Evolutionary conservation across 2,888 invertebrate species (phyloP).

Genomic region (Andrena marginata): DNA sequence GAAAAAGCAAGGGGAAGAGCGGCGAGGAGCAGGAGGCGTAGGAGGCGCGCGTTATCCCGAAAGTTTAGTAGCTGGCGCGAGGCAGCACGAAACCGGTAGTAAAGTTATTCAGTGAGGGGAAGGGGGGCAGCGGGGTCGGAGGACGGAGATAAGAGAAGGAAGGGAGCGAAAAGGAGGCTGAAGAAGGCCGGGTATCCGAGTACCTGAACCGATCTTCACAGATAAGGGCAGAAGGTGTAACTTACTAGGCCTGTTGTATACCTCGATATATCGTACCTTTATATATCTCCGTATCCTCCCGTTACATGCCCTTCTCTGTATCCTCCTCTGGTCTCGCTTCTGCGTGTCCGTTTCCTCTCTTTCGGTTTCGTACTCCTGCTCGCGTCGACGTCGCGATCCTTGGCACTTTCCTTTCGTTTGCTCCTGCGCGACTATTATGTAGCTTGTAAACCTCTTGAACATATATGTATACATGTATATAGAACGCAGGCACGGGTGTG

Average conservation of each 20-base stretch:
- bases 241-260: constrained; percentile 82
- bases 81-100: constrained; percentile 83
- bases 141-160: constrained; percentile 47
- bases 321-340: constrained; percentile 50
- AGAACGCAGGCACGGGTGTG: constrained; percentile 42
- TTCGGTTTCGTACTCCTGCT: constrained; percentile 21
- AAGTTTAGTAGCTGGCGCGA: constrained; percentile 80
- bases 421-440: constrained; percentile 53
- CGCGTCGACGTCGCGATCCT: constrained; percentile 31
- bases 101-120: constrained; percentile 80
- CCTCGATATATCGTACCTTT: constrained; percentile 75
- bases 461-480: not conserved
- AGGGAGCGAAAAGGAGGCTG: constrained; percentile 47
- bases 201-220: constrained; percentile 81
- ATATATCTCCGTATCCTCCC: constrained; percentile 68
- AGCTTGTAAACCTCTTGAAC: constrained; percentile 67
- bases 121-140: constrained; percentile 35
- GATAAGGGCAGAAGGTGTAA: constrained; percentile 84
- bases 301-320: constrained; percentile 73
- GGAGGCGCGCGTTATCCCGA: constrained; percentile 80
- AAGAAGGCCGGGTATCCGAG: constrained; percentile 78
- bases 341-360: constrained; percentile 33
- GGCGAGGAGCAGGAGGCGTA: constrained; percentile 65
- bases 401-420: not conserved
- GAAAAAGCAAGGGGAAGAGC: constrained; percentile 1